These are phyloP conservation scores for Phycodurus eques DNA, from an alignment of 2,113 vertebrate species.

Conservation along the genomic window DNA sequence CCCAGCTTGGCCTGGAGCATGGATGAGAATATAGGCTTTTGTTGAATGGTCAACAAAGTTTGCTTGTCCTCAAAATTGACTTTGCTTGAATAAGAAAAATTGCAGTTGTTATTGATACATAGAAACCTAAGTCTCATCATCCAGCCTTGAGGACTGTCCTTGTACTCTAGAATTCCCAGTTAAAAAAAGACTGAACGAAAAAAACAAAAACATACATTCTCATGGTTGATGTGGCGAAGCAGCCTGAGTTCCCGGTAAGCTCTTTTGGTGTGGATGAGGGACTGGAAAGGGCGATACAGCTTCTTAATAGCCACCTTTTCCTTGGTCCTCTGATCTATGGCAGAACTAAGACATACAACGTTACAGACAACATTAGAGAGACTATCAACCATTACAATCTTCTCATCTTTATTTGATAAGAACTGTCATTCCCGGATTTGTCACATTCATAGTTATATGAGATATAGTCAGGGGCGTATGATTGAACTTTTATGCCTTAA, in stretches of 20 bases:
- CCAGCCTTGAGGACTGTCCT: not conserved
- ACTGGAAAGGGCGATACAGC: conserved; percentile 79
- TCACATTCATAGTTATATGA: not conserved
- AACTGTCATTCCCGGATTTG: not conserved
- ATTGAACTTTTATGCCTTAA: too few relatives aligned
- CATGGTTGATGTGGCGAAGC: conserved; percentile 77
- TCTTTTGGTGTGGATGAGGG: conserved; percentile 74
- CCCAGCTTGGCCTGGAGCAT: not conserved
- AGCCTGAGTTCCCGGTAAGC: conserved; percentile 78
- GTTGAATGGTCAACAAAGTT: conserved; percentile 19
- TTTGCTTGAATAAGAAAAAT: conserved; percentile 1
- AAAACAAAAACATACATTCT: conserved; percentile 65
- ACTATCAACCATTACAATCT: not conserved
- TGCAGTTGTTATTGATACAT: not conserved
- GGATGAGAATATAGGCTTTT: conserved; percentile 10
- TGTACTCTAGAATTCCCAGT: not conserved
- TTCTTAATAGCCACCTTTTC: conserved; percentile 82
- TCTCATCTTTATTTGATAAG: not conserved
- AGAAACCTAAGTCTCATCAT: not conserved
- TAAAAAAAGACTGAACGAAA: not conserved
- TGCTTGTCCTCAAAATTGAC: conserved; percentile 19
- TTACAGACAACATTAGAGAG: not conserved
- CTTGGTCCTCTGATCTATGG: conserved; percentile 70
- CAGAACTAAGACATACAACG: conserved; percentile 58
- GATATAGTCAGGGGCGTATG: too few relatives aligned